These are phyloP conservation scores for Drosophila trapezifrons DNA, from an alignment of 1,140 invertebrate genomes.

Conservation along the genomic window DNA sequence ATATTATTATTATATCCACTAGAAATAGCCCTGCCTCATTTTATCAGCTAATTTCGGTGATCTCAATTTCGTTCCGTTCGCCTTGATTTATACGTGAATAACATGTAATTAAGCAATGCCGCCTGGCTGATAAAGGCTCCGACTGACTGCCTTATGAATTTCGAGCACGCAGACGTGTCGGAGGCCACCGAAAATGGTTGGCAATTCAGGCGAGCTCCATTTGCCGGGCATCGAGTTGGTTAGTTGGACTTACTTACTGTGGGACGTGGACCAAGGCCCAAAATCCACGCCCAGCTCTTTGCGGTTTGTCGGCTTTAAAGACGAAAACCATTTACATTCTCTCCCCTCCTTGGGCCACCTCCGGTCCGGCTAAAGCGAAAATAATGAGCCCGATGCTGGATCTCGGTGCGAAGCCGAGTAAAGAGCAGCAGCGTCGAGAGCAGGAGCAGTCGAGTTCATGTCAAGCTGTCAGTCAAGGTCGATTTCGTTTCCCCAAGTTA, in stretches of 20 bases:
- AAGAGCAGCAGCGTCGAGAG: constrained; percentile 58
- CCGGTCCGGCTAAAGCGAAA: constrained; percentile 77
- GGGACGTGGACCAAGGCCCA: constrained; percentile 5
- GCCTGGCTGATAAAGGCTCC: constrained; percentile 35
- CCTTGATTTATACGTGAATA: constrained; percentile 38
- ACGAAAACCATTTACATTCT: constrained; percentile 38
- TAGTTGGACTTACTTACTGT: constrained; percentile 38
- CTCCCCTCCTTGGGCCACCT: constrained; percentile 21
- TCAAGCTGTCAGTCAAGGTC: constrained; percentile 82
- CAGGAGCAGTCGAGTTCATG: constrained; percentile 78
- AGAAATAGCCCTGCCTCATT: neutral
- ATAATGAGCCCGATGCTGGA: constrained; percentile 74
- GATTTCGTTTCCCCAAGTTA: constrained; percentile 65
- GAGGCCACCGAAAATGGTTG: constrained; percentile 9
- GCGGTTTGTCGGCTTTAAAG: constrained; percentile 63
- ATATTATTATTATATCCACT: neutral
- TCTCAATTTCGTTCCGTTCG: constrained; percentile 22
- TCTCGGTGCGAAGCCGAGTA: constrained; percentile 47
- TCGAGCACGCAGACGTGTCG: constrained; percentile 44
- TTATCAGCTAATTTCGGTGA: constrained; percentile 23
- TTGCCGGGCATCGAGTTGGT: constrained; percentile 9
- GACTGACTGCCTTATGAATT: constrained; percentile 42
- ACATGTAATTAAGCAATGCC: constrained; percentile 45
- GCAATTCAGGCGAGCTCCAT: constrained; percentile 20
- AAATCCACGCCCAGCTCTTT: constrained; percentile 46